Evolutionary conservation across 1,140 invertebrate genomes (phyloP).

Genomic region (Hormaphis cornu): DNA sequence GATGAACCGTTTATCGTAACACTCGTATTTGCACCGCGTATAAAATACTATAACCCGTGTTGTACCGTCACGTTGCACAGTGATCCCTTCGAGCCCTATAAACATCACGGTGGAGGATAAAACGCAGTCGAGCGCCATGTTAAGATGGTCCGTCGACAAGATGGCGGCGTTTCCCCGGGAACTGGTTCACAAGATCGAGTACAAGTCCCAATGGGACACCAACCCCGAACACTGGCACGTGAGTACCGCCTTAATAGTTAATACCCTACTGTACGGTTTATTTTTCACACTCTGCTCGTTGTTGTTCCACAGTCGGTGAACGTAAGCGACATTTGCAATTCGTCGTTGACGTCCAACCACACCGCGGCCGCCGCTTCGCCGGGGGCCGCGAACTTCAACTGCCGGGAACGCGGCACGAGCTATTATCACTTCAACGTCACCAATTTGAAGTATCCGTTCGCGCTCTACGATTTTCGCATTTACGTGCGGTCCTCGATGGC

Average conservation of each 20-base stretch:
- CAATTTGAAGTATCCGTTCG: constrained; percentile 53
- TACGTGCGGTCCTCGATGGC: constrained; percentile 50
- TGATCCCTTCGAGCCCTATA: constrained; percentile 38
- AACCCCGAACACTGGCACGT: constrained; percentile 50
- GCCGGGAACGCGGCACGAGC: not conserved
- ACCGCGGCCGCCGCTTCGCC: no score
- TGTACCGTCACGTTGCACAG: not conserved
- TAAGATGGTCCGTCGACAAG: constrained; percentile 52
- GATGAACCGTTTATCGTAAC: no score
- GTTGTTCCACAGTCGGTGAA: constrained; percentile 8
- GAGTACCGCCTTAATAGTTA: constrained; percentile 29
- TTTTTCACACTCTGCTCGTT: no score
- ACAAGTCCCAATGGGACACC: constrained; percentile 51
- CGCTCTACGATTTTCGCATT: constrained; percentile 57
- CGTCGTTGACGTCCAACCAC: not conserved
- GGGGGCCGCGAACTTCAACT: not conserved
- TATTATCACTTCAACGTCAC: constrained; percentile 46
- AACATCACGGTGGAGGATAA: constrained; percentile 48
- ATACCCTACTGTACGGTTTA: not conserved
- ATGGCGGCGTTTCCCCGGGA: constrained; percentile 51
- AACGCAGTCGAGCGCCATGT: constrained; percentile 48
- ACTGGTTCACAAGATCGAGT: constrained; percentile 51
- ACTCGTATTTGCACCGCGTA: no score
- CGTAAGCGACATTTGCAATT: constrained; percentile 3
- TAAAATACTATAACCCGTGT: no score